Evolutionary conservation across 1,140 invertebrate genomes (phyloP), one percentile per base, ranked within the genome.

Genomic region (Bombus terrestris): DNA sequence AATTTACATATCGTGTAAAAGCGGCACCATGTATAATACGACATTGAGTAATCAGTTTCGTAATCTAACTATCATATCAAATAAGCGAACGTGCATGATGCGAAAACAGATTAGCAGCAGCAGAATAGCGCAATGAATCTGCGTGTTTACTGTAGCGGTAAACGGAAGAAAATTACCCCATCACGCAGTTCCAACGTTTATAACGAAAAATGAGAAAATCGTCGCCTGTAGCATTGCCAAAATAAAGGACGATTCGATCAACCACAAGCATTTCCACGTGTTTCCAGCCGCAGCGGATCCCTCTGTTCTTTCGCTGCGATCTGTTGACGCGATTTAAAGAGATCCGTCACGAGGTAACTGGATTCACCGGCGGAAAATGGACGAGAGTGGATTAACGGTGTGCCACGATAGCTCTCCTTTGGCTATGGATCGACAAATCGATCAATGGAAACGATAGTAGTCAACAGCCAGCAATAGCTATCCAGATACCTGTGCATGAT

Each of bases 311-410:
- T 35, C 41, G 5, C n/a, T 47, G n/a, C 39, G 53, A 81, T 81
- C 66, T 22, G 43, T 39, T 43, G 35, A 15, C 66, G 66, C 66
- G 37, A 53, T 81, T 39, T 43, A 71, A 32, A 53, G 43, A n/a
- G 66, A 81, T 71, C 71, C 66, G 47, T 57, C 43, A 39, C 47
- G 66, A 25, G 76, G 59, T 78, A 81, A 64, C 69, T 25, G 57
- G 69, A 81, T 62, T 71, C 43, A n/a, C 66, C 2, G 15, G 28
- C 15, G 66, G 47, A 53, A 81, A 81, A 81, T 32, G 43, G 35
- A 81, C 15, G 66, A 53, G 78, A 47, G 41, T 69, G 25, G 78
- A 80, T 80, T 80, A 71, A 57, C 43, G 28, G 13, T 28, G 39
- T 25, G 22, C 68, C 2, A n/a, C 39, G 53, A 64, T 77, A 62